Evolutionary conservation across 2,113 vertebrate species (phyloP).

Genomic region (Holacanthus passer): DNA sequence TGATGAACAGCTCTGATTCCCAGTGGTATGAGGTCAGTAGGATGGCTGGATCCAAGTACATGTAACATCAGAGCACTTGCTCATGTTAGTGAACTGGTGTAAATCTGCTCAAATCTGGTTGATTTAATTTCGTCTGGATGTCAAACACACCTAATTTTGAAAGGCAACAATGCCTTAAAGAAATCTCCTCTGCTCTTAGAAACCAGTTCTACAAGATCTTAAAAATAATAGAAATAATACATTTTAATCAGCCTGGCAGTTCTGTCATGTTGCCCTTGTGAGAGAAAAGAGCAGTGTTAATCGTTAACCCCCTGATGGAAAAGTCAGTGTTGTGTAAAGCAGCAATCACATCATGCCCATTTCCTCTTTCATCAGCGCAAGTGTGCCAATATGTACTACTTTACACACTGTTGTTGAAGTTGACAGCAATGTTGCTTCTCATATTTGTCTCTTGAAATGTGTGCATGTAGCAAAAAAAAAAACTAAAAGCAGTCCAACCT

Average conservation of each 20-base stretch:
- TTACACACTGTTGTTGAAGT: neutral
- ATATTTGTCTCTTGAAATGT: neutral
- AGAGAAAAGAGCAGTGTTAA: constrained; percentile 12
- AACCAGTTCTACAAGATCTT: neutral
- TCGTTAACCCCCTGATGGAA: constrained; percentile 24
- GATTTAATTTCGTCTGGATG: neutral
- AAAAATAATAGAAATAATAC: neutral
- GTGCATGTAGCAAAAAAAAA: neutral
- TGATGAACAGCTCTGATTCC: constrained; percentile 69
- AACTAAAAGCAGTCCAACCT: neutral
- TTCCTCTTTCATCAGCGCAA: constrained; percentile 6
- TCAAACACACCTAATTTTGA: neutral
- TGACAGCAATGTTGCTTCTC: neutral
- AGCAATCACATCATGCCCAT: accelerated
- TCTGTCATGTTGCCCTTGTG: neutral
- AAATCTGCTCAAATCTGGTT: neutral
- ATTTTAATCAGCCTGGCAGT: neutral
- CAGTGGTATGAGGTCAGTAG: constrained; percentile 78
- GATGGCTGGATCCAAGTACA: neutral
- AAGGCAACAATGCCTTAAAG: neutral
- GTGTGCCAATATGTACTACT: too few species aligned
- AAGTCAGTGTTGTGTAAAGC: constrained; percentile 11
- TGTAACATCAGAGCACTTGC: neutral
- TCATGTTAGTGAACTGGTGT: neutral
- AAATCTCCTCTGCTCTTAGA: neutral